Base-by-base conservation (phyloP, 2,888 invertebrate species). In the Calliphora vomitoria region DNA sequence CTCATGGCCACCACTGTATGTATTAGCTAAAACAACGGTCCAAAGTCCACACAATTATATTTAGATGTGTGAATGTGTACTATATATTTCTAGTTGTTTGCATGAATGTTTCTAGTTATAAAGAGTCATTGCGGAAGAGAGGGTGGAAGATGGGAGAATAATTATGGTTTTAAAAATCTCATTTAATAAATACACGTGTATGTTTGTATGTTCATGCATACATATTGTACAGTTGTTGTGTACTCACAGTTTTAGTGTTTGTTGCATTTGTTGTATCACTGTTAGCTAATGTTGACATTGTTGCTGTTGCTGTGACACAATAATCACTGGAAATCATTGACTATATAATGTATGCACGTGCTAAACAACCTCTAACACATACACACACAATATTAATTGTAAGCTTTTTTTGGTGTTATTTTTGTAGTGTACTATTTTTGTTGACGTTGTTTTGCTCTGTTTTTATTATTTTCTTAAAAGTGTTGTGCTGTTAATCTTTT, bases 161-260 rank as follows among this genome's bases (percentile, higher is more conserved):
- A 25, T 25, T 25, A 25, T 2, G 25, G 25, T 25, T 1, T n/a
- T 25, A 25, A 1, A 25, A 25, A 25, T 25, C 25, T 25, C 25
- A 25, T 25, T 25, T 25, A 25, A 25, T 25, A 25, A 25, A 25
- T 25, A 25, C n/a, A n/a, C n/a, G 2, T 1, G 31, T 44, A 60
- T 18, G 25, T 60, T 62, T 62, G 13, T 62, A 60, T 15, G 10
- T 60, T 10, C 8, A 31, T 31, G 3, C 2, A 44, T 58, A 44
- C 44, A 44, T 44, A 44, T 44, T 44, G 11, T 44, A 44, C 11
- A 13, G 44, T 11, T 50, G 8, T 6, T 50, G 1, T 18, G 18
- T 72, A 81, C 81, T 81, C 44, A 74, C 82, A 8, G 81, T 35
- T 66, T 66, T 44, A 58, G 18, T 58, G 10, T 64, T 55, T 66